Conservation (phyloP, 2,113 vertebrate genomes). For the Arenaria interpres region DNA sequence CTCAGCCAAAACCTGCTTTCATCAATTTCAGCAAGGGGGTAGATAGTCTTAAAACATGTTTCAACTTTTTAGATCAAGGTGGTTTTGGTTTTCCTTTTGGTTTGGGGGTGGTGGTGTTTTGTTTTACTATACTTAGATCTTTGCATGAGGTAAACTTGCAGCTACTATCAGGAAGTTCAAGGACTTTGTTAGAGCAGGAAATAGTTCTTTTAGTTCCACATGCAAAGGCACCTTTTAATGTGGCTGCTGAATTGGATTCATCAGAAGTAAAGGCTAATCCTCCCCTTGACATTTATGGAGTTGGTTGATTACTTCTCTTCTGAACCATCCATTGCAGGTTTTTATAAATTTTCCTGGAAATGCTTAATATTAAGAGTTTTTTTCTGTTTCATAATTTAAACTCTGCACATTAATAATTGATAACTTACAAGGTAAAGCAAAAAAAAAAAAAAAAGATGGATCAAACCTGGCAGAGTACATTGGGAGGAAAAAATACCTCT, state of each 20-base stretch:
- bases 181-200: not conserved
- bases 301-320: constrained; percentile 16
- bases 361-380: not conserved
- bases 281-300: not conserved
- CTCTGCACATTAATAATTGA: not conserved
- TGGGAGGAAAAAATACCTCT: not conserved
- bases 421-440: not conserved
- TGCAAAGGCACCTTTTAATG: not conserved
- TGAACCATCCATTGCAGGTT: not conserved
- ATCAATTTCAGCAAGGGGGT: not conserved
- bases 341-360: constrained; percentile 21
- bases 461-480: not conserved
- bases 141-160: not conserved
- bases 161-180: not conserved
- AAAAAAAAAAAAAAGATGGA: not conserved
- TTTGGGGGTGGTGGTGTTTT: not conserved
- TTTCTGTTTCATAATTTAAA: not conserved
- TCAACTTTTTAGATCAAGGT: not conserved
- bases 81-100: not conserved
- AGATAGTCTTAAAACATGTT: not conserved
- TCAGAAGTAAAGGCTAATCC: constrained; percentile 32
- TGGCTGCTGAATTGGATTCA: not conserved
- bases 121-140: not conserved
- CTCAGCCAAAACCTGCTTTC: not conserved
- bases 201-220: not conserved